phyloP scores from a whole-genome alignment of 2,888 invertebrate genomes.

The Scaptomyza reducta region DNA sequence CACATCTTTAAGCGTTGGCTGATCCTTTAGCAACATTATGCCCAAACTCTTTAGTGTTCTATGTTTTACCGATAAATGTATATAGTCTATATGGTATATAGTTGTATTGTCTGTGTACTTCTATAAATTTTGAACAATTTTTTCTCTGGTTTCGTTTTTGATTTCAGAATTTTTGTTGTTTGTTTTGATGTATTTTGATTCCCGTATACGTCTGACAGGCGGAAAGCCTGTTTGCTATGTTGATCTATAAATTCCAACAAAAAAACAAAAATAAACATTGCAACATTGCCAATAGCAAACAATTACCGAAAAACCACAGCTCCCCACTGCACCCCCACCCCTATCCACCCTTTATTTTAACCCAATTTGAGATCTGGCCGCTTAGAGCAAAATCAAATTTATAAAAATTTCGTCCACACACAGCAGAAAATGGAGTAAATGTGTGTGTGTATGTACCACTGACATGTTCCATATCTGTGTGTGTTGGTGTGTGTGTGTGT shows the following conservation, averaged over 20 bases:
- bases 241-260: neutral
- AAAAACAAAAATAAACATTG: neutral
- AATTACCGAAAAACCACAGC: conserved; percentile 6
- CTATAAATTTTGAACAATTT: conserved; percentile 42
- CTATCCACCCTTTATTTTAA: neutral
- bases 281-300: neutral
- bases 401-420: conserved; percentile 30
- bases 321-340: neutral
- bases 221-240: conserved; percentile 2
- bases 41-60: no score
- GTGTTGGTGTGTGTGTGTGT: neutral
- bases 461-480: conserved; percentile 1
- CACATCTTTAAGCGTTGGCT: conserved; percentile 46
- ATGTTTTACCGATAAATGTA: no score
- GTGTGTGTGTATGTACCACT: no score
- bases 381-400: conserved; percentile 19
- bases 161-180: neutral
- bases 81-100: neutral
- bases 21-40: conserved; percentile 44
- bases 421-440: conserved; percentile 20
- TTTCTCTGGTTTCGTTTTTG: conserved; percentile 11
- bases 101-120: conserved; percentile 5
- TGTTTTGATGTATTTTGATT: neutral
- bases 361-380: neutral
- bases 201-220: neutral